Conservation (phyloP, 2,113 vertebrate genomes). For the Myotis brandtii region DNA sequence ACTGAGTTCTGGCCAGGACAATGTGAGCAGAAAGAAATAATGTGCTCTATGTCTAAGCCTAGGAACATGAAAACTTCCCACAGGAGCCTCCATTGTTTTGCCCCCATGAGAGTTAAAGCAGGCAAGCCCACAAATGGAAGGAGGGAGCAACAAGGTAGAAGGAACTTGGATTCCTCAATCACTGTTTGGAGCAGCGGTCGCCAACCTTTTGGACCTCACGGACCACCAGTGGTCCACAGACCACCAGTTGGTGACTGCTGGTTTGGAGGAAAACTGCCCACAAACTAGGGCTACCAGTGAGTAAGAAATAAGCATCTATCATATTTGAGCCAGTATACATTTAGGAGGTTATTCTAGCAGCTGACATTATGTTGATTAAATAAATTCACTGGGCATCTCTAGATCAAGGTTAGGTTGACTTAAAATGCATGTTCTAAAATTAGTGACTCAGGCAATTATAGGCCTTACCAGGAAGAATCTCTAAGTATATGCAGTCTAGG, state of each 20-base stretch:
- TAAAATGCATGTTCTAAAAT: not conserved
- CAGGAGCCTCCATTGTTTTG: not conserved
- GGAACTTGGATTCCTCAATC: not conserved
- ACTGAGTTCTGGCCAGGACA: not conserved
- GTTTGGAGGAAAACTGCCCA: not conserved
- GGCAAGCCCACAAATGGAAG: not conserved
- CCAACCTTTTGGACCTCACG: too few species aligned
- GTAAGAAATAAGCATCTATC: not conserved
- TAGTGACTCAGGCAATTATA: not conserved
- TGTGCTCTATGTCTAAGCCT: not conserved
- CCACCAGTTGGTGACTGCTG: too few species aligned
- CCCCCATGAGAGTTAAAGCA: not conserved
- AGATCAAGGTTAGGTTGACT: not conserved
- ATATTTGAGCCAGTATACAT: not conserved
- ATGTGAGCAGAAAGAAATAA: not conserved
- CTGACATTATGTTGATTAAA: not conserved
- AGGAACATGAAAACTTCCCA: not conserved
- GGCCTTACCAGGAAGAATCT: not conserved
- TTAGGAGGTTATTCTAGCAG: not conserved
- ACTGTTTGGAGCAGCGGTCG: not conserved
- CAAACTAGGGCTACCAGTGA: not conserved
- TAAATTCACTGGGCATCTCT: not conserved
- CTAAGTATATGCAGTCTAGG: not conserved
- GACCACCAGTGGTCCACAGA: too few species aligned
- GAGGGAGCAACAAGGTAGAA: not conserved